A percentile compares a stretch with the other conserved stretches of the same genome.
Evolutionary conservation across 2,797 vertebrate genomes (phyloP).

Genomic region (Monodelphis domestica): DNA sequence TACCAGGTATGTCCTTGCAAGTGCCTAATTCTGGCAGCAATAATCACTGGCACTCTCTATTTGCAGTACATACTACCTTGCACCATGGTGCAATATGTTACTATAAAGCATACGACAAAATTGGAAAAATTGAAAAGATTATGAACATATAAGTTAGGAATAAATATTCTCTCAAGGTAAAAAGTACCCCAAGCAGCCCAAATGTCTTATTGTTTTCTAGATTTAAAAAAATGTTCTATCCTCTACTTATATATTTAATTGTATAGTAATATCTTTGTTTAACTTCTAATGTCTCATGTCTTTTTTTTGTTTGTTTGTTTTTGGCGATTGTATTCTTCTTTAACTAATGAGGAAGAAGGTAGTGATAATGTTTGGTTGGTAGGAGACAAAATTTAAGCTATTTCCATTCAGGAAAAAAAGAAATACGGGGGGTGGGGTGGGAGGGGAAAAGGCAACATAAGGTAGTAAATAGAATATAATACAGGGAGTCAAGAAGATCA

Average conservation of each 20-base stretch:
- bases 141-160: not conserved
- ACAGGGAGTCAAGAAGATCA: not conserved
- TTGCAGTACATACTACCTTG: not conserved
- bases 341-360: conserved; percentile 7
- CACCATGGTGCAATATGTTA: not conserved
- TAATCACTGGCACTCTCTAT: not conserved
- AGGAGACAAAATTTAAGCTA: not conserved
- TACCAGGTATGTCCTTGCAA: not conserved
- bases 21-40: not conserved
- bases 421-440: not conserved
- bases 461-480: not conserved
- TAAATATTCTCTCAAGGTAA: not conserved
- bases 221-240: not conserved
- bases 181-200: not conserved
- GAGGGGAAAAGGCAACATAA: not conserved
- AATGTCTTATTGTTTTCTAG: not conserved
- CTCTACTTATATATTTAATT: not conserved
- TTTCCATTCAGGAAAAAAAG: not conserved
- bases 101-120: not conserved
- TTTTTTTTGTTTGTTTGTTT: no score
- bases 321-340: not conserved
- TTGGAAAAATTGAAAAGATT: not conserved
- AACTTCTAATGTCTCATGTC: not conserved
- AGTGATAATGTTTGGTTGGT: not conserved
- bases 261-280: not conserved